phyloP scores from a whole-genome alignment of 64 coral and sea anemone genomes.

The Catalaphyllia jardinei region DNA sequence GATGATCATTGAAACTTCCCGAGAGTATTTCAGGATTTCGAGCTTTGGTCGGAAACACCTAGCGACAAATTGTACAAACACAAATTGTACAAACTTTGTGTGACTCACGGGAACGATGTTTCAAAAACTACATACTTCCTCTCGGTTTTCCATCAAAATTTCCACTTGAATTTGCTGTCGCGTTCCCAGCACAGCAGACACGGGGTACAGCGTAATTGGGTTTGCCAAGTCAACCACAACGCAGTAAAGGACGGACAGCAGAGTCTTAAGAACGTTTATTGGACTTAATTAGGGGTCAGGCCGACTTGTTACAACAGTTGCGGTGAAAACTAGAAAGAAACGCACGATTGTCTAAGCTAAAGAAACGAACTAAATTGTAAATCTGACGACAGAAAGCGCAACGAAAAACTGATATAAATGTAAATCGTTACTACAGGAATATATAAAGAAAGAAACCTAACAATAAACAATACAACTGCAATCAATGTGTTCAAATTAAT shows the following conservation, averaged over 20 bases:
- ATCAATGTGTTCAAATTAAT: no score
- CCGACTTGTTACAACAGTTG: neutral
- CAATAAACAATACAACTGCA: no score
- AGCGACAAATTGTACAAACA: no score
- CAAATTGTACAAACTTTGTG: no score
- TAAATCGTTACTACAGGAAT: neutral
- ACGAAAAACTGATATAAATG: neutral
- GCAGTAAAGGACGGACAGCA: neutral
- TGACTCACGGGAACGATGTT: no score
- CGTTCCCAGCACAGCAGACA: slow-evolving; percentile 1
- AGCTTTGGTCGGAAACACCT: no score
- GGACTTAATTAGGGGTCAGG: neutral
- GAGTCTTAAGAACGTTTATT: no score
- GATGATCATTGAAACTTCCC: no score
- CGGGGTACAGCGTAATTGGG: slow-evolving; percentile 5
- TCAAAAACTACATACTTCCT: no score
- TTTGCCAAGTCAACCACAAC: slow-evolving; percentile 2
- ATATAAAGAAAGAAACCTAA: no score
- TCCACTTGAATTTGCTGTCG: neutral
- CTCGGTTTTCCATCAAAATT: no score
- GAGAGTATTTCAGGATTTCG: no score
- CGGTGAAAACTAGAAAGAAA: neutral
- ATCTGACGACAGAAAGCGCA: slow-evolving; percentile 4
- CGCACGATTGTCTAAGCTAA: neutral
- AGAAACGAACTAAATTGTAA: neutral